Evolutionary conservation across 2,888 invertebrate genomes (phyloP).

Genomic region (Serripes groenlandicus): DNA sequence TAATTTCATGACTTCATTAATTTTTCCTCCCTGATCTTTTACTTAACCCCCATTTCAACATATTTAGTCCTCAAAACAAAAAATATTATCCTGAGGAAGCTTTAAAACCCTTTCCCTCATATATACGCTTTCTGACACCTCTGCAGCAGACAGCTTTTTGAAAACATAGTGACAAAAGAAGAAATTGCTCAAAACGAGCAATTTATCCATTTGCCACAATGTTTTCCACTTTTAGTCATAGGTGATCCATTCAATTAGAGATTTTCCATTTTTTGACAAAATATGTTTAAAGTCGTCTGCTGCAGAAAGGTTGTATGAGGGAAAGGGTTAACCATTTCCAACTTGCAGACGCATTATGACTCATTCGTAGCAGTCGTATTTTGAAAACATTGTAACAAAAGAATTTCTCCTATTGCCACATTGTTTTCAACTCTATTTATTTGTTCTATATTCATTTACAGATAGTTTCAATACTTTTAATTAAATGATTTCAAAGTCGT

Average conservation of each 20-base stretch:
- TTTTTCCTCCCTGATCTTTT: no score
- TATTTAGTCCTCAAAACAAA: no score
- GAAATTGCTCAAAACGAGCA: not conserved
- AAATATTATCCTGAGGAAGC: not conserved
- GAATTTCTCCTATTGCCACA: not conserved
- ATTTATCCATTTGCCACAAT: not conserved
- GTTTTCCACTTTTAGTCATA: no score
- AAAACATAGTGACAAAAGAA: not conserved
- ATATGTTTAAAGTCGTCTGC: not conserved
- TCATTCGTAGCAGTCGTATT: not conserved
- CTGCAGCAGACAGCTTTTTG: not conserved
- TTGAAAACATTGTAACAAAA: not conserved
- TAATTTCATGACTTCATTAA: no score
- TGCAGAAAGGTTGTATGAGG: not conserved
- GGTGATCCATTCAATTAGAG: no score
- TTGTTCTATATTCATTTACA: no score
- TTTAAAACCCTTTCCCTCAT: not conserved
- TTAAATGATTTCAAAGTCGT: no score
- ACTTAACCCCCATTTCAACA: no score
- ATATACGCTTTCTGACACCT: not conserved
- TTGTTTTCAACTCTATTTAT: no score
- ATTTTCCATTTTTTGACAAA: no score
- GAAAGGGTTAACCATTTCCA: not conserved
- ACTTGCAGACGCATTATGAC: not conserved
- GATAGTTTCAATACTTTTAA: no score